Evolutionary conservation across 2,113 vertebrate genomes (phyloP).

Genomic region (Gavialis gangeticus): DNA sequence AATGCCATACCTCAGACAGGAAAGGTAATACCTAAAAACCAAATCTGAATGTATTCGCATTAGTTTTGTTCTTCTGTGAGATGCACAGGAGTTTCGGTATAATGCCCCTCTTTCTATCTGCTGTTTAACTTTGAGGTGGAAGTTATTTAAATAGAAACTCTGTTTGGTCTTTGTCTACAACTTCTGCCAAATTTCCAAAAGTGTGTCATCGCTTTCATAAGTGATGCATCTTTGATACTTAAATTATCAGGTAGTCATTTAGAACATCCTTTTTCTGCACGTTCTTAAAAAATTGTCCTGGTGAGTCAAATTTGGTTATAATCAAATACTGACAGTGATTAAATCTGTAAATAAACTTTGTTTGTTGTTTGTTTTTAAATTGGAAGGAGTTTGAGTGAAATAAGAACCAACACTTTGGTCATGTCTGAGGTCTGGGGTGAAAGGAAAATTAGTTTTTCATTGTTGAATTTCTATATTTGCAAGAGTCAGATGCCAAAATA

Average conservation of each 20-base stretch:
- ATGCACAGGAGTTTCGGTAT: not conserved
- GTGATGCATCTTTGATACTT: not conserved
- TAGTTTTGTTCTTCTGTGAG: not conserved
- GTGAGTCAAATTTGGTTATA: not conserved
- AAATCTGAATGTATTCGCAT: not conserved
- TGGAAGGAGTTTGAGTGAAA: not conserved
- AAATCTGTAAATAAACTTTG: not conserved
- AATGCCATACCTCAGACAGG: constrained; percentile 97
- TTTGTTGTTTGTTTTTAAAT: not conserved
- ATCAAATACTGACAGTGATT: rapidly evolving
- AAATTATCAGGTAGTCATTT: not conserved
- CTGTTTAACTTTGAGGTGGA: not conserved
- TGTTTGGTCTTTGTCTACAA: not conserved
- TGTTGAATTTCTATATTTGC: rapidly evolving
- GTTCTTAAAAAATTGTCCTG: not conserved
- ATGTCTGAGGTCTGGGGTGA: not conserved
- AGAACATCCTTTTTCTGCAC: not conserved
- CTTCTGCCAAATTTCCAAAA: not conserved
- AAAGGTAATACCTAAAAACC: constrained; percentile 84
- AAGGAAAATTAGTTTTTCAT: not conserved
- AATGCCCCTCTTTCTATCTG: not conserved
- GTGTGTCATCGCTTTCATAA: not conserved
- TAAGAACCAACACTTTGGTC: not conserved
- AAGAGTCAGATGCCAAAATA: not conserved
- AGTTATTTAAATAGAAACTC: not conserved